phyloP scores from a whole-genome alignment of 2,113 vertebrate species.

The Epinephelus lanceolatus region DNA sequence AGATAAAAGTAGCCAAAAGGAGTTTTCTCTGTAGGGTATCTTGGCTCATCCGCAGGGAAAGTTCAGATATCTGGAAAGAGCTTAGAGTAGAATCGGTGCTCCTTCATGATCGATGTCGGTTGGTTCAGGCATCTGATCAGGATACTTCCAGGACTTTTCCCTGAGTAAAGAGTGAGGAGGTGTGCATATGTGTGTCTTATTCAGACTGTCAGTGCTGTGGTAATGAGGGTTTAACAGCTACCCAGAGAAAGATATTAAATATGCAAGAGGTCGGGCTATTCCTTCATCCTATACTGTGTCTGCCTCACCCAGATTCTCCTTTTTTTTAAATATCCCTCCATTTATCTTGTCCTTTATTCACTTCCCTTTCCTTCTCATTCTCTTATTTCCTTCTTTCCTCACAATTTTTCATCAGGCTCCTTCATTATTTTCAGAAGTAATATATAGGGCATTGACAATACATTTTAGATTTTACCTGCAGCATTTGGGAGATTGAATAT shows the following conservation, averaged over 20 bases:
- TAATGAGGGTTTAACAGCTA: constrained; percentile 39
- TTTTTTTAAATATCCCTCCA: background rate
- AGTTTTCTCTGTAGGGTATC: background rate
- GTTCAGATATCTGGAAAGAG: background rate
- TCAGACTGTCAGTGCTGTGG: constrained; percentile 16
- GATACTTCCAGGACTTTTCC: background rate
- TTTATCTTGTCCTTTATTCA: background rate
- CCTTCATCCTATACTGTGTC: constrained; percentile 14
- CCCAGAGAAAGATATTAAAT: constrained; percentile 30
- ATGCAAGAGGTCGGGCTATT: constrained; percentile 23
- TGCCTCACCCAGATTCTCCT: background rate
- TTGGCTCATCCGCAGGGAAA: background rate
- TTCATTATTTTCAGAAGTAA: background rate
- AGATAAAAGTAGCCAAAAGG: background rate
- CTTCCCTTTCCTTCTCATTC: background rate
- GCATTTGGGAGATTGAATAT: background rate
- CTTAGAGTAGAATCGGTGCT: background rate
- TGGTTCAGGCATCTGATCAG: constrained; percentile 2
- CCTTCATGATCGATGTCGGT: background rate
- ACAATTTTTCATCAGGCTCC: background rate
- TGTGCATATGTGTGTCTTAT: background rate
- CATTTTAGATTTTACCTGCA: background rate
- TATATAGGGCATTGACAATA: background rate
- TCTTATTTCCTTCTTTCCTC: background rate
- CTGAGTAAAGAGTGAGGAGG: background rate